Evolutionary conservation across 2,113 vertebrate genomes (phyloP).

Genomic region (Malurus cyaneus): DNA sequence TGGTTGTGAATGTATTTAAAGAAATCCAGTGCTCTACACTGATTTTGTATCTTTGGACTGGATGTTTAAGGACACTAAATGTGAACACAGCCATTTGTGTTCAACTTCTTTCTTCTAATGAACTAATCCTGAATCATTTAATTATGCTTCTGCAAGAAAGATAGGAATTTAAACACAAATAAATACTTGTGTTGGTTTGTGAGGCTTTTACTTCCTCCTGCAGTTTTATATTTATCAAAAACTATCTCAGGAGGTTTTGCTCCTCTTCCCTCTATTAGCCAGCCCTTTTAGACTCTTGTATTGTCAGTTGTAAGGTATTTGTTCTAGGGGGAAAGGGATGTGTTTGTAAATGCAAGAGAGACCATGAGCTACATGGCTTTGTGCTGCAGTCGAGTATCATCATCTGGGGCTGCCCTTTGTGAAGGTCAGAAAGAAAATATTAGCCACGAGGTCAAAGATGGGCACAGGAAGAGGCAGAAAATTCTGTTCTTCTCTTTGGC

Average conservation of each 20-base stretch:
- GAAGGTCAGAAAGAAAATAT: neutral
- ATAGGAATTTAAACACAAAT: neutral
- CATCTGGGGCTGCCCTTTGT: neutral
- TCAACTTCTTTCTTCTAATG: neutral
- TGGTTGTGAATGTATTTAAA: neutral
- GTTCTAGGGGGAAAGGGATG: neutral
- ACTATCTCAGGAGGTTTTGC: neutral
- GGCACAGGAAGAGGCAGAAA: neutral
- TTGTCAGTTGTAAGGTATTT: neutral
- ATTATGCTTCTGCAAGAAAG: neutral
- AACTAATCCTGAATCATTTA: neutral
- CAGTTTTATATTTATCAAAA: neutral
- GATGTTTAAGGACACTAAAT: neutral
- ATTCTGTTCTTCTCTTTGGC: neutral
- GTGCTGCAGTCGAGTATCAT: neutral
- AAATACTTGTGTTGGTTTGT: neutral
- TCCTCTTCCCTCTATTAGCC: neutral
- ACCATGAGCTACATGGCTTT: neutral
- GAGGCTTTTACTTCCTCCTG: neutral
- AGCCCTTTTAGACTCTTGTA: neutral
- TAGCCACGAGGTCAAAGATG: neutral
- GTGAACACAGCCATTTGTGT: neutral
- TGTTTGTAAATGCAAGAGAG: neutral
- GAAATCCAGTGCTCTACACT: neutral
- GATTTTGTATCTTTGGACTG: neutral